These are phyloP conservation scores for Willowsia nigromaculata DNA, from an alignment of 2,888 invertebrate genomes.

Conservation along the genomic window DNA sequence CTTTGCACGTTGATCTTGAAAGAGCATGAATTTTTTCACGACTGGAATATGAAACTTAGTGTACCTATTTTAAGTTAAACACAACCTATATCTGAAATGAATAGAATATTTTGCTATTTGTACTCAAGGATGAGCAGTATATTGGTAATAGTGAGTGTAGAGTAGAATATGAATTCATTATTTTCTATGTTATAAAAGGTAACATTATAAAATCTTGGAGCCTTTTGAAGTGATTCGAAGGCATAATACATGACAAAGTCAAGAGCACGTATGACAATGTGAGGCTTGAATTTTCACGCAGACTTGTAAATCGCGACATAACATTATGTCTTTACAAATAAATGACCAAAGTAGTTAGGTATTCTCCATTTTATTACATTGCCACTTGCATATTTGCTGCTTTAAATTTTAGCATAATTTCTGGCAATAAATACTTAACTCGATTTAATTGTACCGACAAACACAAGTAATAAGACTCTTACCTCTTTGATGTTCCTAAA, in stretches of 20 bases:
- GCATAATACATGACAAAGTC: neutral
- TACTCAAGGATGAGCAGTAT: no score
- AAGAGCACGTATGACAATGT: neutral
- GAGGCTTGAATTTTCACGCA: neutral
- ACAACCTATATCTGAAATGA: no score
- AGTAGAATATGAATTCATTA: no score
- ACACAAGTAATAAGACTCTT: neutral
- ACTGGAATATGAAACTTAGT: no score
- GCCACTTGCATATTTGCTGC: neutral
- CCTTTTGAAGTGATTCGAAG: neutral
- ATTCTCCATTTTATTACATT: neutral
- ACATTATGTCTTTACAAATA: neutral
- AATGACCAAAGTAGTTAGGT: neutral
- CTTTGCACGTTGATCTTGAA: neutral
- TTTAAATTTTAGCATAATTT: neutral
- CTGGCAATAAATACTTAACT: neutral
- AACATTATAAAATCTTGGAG: neutral
- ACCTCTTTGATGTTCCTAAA: neutral
- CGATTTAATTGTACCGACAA: constrained; percentile 2
- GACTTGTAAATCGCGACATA: neutral
- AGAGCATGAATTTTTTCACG: neutral
- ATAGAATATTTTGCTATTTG: no score
- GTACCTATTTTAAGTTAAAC: neutral
- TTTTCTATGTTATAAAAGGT: no score
- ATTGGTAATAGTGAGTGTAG: no score